Conservation (phyloP, 2,797 vertebrate species). For the Eulemur albifrons region DNA sequence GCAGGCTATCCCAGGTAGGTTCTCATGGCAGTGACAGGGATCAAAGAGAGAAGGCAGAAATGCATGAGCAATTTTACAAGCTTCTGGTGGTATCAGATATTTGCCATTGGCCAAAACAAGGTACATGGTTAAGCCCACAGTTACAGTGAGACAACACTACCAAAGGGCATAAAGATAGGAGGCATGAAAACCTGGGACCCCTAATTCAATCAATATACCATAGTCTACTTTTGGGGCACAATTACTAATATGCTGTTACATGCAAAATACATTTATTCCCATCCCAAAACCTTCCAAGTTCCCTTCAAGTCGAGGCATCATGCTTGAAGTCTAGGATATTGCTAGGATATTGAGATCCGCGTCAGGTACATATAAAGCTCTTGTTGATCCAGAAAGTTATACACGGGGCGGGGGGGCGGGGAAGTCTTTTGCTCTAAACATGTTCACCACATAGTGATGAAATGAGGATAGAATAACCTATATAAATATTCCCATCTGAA, state of each 20-base stretch:
- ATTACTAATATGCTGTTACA: neutral
- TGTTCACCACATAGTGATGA: neutral
- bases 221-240: neutral
- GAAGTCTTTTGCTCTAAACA: neutral
- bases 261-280: neutral
- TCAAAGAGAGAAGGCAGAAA: neutral
- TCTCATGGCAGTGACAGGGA: neutral
- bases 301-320: neutral
- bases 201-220: neutral
- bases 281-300: neutral
- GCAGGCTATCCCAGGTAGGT: neutral
- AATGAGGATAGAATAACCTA: neutral
- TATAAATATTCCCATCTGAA: neutral
- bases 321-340: neutral
- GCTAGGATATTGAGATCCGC: neutral
- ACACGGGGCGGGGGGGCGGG: neutral
- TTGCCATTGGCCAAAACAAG: neutral
- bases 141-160: neutral
- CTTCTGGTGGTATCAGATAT: neutral
- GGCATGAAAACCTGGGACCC: neutral
- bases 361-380: neutral
- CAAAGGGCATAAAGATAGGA: neutral
- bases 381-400: neutral
- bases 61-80: neutral
- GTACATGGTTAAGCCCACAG: neutral